Evolutionary conservation across 53 echinoderm and acorn worm genomes (phyloP).

Genomic region (Apostichopus leukothele): DNA sequence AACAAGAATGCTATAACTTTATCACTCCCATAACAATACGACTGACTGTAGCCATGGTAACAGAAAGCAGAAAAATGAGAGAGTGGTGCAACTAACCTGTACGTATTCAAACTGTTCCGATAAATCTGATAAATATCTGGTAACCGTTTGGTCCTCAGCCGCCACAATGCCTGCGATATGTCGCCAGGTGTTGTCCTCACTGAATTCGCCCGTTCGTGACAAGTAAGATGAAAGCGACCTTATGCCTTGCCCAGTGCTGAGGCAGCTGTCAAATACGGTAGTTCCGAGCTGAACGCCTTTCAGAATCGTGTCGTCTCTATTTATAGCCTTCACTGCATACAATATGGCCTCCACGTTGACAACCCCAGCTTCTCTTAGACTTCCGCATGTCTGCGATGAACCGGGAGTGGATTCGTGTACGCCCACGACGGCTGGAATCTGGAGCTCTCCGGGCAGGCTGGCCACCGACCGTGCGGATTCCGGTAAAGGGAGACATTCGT

Average conservation of each 20-base stretch:
- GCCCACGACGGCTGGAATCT: conserved; percentile 78
- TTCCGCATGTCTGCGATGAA: conserved; percentile 58
- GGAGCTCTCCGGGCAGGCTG: conserved; percentile 57
- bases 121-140: conserved; percentile 44
- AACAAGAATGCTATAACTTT: too few relatives aligned
- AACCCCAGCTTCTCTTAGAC: conserved; percentile 58
- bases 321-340: conserved; percentile 74
- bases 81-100: conserved; percentile 55
- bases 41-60: too few relatives aligned
- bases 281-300: conserved; percentile 68
- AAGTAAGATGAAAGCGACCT: conserved; percentile 68
- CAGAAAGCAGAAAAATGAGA: too few relatives aligned
- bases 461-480: neutral
- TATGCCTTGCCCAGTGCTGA: conserved; percentile 61
- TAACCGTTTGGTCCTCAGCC: conserved; percentile 57
- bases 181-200: conserved; percentile 52
- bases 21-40: too few relatives aligned
- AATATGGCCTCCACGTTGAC: conserved; percentile 78
- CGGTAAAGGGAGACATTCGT: conserved; percentile 58
- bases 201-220: conserved; percentile 32
- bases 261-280: conserved; percentile 74
- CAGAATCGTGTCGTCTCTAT: conserved; percentile 60
- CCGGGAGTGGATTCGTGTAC: conserved; percentile 57
- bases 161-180: conserved; percentile 71
- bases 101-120: conserved; percentile 68